Evolutionary conservation across 2,888 invertebrate species (phyloP), one percentile per base, ranked within the genome.

Genomic region (Cistogaster globosa): DNA sequence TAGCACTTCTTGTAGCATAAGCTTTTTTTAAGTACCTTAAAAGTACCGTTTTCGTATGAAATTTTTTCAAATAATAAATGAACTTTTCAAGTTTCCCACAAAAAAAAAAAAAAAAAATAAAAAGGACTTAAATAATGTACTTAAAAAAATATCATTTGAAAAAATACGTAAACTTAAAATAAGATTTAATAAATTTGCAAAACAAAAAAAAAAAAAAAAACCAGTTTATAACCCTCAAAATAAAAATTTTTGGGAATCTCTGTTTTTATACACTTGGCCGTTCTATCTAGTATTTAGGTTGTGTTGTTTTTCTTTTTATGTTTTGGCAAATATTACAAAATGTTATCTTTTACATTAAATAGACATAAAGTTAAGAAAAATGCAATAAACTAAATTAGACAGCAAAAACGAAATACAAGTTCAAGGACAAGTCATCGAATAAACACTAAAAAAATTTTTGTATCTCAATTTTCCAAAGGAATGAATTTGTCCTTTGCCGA

Each of bases 351-450:
- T 48, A 65, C 53, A 74, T 51, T 62, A 45, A 62, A 14, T 32
- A 60, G 51, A 68, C 51, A 77, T 60, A 53, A 77, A 77, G 38
- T 67, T 42, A 55, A 16, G 45, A 53, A n/a, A 51, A 60, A 67
- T 51, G 26, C 16, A 63, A 55, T 67, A 55, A 63, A 48, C 12
- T 48, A 63, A 67, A 45, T 60, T 68, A 51, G 68, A 77, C n/a
- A 38, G 58, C n/a, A 36, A 22, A 58, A 58, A n/a, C 68, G 38
- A 71, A 26, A 63, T 11, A 32, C 62, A 78, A 71, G 69, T 71
- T 78, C 78, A 78, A 79, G 78, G 71, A 57, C 78, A 71, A 63
- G 63, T 63, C 32, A 22, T 16, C 6, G 18, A 53, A 53, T n/a
- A 18, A 53, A 53, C 14, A 53, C n/a, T 18, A 53, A 18, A 71